Percentiles rank a stretch among this genome's conserved stretches.
These are phyloP conservation scores for Bedellia somnulentella DNA, from an alignment of 2,888 invertebrate genomes.

Conservation along the genomic window DNA sequence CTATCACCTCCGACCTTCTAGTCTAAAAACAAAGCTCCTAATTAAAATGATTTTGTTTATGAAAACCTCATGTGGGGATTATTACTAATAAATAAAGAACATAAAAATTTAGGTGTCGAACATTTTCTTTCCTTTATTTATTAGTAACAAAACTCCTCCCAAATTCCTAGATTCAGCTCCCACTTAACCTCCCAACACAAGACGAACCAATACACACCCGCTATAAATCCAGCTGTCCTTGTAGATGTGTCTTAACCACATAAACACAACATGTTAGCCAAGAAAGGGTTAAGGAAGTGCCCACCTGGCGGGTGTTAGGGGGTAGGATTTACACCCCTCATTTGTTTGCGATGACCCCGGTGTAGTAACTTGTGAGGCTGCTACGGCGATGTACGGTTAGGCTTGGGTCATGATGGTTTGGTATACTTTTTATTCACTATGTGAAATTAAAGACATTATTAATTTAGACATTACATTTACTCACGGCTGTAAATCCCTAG, in stretches of 20 bases:
- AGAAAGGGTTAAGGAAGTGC: conserved; percentile 53
- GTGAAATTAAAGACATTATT: conserved; percentile 7
- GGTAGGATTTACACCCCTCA: conserved; percentile 66
- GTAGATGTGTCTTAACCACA: conserved; percentile 46
- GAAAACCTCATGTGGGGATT: no score
- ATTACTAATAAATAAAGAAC: no score
- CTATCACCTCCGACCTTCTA: no score
- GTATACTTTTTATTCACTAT: conserved; percentile 12
- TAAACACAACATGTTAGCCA: conserved; percentile 46
- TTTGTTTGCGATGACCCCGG: conserved; percentile 69
- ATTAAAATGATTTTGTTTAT: no score
- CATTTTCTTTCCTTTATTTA: no score
- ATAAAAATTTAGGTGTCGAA: no score
- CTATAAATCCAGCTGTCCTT: conserved; percentile 49
- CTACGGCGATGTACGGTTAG: conserved; percentile 36
- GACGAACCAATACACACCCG: conserved; percentile 49
- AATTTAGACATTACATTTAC: conserved; percentile 3
- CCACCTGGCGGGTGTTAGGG: conserved; percentile 3
- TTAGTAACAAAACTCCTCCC: no score
- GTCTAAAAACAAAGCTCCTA: no score
- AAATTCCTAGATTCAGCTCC: no score
- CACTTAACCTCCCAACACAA: no score
- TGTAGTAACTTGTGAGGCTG: conserved; percentile 32
- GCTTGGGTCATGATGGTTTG: conserved; percentile 24
- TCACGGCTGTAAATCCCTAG: no score